Evolutionary conservation across 53 echinoderm and acorn worm genomes (phyloP), one percentile per base, ranked within the genome.

Genomic region (Stichopus horrens): DNA sequence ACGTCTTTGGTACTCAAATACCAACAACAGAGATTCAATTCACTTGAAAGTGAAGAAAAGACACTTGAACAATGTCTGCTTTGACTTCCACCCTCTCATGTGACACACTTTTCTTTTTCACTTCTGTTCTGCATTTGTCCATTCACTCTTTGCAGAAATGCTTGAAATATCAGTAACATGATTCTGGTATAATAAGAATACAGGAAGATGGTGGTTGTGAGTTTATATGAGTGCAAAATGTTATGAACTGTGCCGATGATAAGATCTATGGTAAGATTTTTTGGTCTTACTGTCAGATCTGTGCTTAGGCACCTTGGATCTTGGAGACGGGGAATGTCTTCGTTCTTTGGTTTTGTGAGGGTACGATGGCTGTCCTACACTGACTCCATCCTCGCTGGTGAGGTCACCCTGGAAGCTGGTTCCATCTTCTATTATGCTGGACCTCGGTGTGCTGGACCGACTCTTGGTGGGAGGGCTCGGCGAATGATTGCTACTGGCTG

Each of bases 401-500:
- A 92, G 76, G 74, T 92, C 92, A 52, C 92, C 92, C 6, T 88
- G 87, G 92, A 92, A 92, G 79, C 92, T 87, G 6, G 92, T 90
- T 52, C 92, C 92, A 87, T 92, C 92, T 16, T 92, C 90, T 74
- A 92, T 92, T 74, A 92, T 85, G 14, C 85, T 85, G 1, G 85
- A 85, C 66, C 58, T 76, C 8, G 77, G 9, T 51, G 37, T 14
- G 6, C 52, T 66, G 16, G 81, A 58, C 23, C 13, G 37, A 4
- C 56, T 57, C 57, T 74, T 74, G 55, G 74, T 10, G 9, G 87
- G 14, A 55, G 74, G 87, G 55, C 87, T 87, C 21, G 54, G 74
- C 6, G 87, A 87, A 18, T 87, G 85, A 7, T 85, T 85, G 54
- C 85, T 85, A 8, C 58, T 58, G 5, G 58, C 21, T n/a, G 75